Evolutionary conservation across 2,888 invertebrate species (phyloP), one percentile per base, ranked within the genome.

Genomic region (Apotomis betuletana): DNA sequence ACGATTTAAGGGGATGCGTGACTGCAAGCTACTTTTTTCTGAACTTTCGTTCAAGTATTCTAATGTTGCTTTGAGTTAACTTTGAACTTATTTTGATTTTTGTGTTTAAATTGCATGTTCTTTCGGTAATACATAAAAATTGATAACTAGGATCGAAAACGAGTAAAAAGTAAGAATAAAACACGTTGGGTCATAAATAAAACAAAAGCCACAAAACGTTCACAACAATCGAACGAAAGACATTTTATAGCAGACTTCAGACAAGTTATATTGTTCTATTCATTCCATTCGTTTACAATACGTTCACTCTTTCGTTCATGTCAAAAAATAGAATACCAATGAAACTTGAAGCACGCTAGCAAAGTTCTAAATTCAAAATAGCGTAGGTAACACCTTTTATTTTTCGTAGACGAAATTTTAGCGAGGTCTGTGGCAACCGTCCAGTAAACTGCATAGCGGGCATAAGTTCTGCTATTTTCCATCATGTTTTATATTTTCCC

Each of bases 311-410:
- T 72, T 68, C 63, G 63, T 72, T 58, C 58, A 59, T 59, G 72
- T 72, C 63, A 58, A 63, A 72, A 69, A 68, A 63, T 62, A 61
- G 60, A 46, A 55, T 67, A 62, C 58, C 73, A 73, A 75, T 57
- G 69, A 77, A 81, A 82, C 81, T 82, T 79, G 77, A 76, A 78
- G 80, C 82, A 79, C 80, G 80, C 80, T 77, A 81, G 65, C 67
- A 78, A 87, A 85, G 84, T 86, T 85, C 82, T 80, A 77, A 84
- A 88, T 85, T 84, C 83, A 84, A 88, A 88, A 87, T 87, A 85
- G 81, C 82, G 75, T 85, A 15, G 1, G 1, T 1, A 85, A 85
- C 87, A 89, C 88, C 87, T 88, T 89, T 89, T 87, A 87, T 86
- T 83, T 82, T 78, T 78, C 83, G 80, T 85, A 86, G 87, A 85